Conservation (phyloP, 2,888 invertebrate genomes). For the Meghimatium bilineatum region DNA sequence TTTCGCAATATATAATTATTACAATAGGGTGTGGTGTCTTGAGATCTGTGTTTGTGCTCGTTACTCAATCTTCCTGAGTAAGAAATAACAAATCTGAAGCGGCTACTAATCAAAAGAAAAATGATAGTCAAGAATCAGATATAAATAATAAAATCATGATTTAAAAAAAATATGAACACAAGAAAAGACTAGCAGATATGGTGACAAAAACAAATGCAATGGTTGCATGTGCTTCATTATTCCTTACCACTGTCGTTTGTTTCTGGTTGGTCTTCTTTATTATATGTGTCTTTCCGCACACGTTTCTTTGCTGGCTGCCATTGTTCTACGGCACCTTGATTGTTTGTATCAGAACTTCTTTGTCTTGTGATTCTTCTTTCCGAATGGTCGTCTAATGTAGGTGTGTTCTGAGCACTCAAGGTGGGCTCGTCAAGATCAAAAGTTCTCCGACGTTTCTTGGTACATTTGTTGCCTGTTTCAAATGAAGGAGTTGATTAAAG, state of each 20-base stretch:
- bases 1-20: too few species aligned
- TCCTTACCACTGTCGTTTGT: background rate
- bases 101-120: too few species aligned
- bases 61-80: too few species aligned
- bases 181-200: background rate
- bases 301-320: constrained; percentile 24
- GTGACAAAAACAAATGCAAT: background rate
- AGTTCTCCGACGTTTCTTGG: constrained; percentile 58
- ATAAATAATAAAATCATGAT: too few species aligned
- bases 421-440: constrained; percentile 58
- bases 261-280: constrained; percentile 17
- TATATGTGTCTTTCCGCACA: constrained; percentile 31
- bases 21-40: too few species aligned
- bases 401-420: constrained; percentile 53
- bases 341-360: constrained; percentile 24
- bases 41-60: too few species aligned
- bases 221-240: background rate
- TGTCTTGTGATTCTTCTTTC: constrained; percentile 16
- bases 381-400: constrained; percentile 41
- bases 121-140: too few species aligned
- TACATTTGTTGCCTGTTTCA: background rate
- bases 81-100: too few species aligned
- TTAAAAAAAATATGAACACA: background rate
- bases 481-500: background rate
- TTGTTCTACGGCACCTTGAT: constrained; percentile 3